A percentile compares a stretch with the other conserved stretches of the same genome.
phyloP scores from a whole-genome alignment of 35 echinoderm and acorn worm species.

The Diadema setosum region DNA sequence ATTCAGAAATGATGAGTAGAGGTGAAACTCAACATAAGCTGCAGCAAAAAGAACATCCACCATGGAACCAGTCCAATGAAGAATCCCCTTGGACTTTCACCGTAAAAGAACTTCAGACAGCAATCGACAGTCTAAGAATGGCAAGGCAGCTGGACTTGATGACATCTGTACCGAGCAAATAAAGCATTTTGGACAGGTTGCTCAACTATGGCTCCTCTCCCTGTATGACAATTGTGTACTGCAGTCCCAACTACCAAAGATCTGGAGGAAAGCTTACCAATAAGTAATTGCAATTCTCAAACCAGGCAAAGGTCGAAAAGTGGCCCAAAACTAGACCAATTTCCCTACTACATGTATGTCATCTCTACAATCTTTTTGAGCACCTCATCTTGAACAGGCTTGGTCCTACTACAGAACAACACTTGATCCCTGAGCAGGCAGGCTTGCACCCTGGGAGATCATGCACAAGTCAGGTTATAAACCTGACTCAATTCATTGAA shows the following conservation, averaged over 20 bases:
- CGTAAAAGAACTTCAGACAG: not conserved
- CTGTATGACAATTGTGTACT: not conserved
- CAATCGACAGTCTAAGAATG: slow-evolving; percentile 11
- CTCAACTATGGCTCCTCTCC: not conserved
- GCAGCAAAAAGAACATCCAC: not conserved
- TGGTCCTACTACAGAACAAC: not conserved
- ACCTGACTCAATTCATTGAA: slow-evolving; percentile 52
- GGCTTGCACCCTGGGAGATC: slow-evolving; percentile 57
- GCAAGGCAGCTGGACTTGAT: slow-evolving; percentile 23
- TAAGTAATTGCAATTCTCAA: slow-evolving; percentile 13
- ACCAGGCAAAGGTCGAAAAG: slow-evolving; percentile 32
- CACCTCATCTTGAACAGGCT: slow-evolving; percentile 51
- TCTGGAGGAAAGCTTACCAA: not conserved
- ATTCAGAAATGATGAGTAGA: no score
- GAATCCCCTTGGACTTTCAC: not conserved
- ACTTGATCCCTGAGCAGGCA: slow-evolving; percentile 33
- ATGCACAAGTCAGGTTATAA: slow-evolving; percentile 37
- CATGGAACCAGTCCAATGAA: not conserved
- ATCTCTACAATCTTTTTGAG: slow-evolving; percentile 56
- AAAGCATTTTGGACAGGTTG: not conserved
- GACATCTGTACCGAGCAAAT: not conserved
- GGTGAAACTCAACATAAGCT: not conserved
- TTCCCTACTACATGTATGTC: slow-evolving; percentile 35
- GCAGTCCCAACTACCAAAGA: not conserved
- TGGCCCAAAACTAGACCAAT: slow-evolving; percentile 48